Conservation (phyloP, 2,888 invertebrate species). For the Leucoma salicis region DNA sequence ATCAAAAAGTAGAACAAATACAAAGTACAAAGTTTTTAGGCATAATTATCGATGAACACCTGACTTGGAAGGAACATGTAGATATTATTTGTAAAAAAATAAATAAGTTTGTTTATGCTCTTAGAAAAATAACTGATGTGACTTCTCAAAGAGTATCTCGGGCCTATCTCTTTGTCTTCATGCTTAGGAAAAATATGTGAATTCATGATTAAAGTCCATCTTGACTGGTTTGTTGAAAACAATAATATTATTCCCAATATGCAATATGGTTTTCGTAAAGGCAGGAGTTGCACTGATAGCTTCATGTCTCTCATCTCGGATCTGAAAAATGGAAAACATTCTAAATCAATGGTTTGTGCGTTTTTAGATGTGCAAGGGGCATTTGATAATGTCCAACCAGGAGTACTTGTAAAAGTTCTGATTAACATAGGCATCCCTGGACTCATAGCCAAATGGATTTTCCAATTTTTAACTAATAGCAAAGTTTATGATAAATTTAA, state of each 20-base stretch:
- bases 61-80: too few relatives aligned
- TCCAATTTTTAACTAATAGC: constrained; percentile 14
- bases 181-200: constrained; percentile 5
- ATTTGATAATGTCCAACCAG: constrained; percentile 6
- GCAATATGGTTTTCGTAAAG: background rate
- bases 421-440: constrained; percentile 9
- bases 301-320: constrained; percentile 2
- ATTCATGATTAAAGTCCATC: background rate
- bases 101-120: too few relatives aligned
- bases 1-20: too few relatives aligned
- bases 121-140: too few relatives aligned
- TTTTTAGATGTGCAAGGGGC: constrained; percentile 7
- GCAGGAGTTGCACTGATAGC: background rate
- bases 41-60: too few relatives aligned
- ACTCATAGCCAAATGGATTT: constrained; percentile 11
- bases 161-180: constrained; percentile 5
- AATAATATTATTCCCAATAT: background rate
- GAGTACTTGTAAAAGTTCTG: constrained; percentile 14
- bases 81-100: too few relatives aligned
- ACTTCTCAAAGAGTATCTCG: too few relatives aligned
- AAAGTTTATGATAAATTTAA: constrained; percentile 10
- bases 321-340: constrained; percentile 4
- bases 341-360: constrained; percentile 1
- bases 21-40: too few relatives aligned
- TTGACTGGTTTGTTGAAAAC: constrained; percentile 2